phyloP scores from a whole-genome alignment of 2,113 vertebrate genomes.

The Serinus canaria region DNA sequence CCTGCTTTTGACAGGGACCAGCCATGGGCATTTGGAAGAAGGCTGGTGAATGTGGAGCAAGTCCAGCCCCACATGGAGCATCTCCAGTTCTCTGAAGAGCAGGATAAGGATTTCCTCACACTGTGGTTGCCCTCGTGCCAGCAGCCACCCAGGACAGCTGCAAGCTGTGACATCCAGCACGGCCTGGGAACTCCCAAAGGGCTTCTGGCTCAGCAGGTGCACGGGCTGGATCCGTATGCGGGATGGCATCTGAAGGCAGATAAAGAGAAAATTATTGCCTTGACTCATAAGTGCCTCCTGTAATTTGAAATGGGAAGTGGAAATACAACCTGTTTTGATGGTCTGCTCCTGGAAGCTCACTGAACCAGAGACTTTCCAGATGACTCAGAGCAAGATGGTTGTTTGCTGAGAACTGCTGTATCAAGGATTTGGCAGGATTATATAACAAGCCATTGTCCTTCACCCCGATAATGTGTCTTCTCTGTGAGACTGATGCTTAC shows the following conservation, averaged over 20 bases:
- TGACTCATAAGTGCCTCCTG: conserved; percentile 27
- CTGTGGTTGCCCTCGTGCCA: neutral
- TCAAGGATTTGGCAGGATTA: conserved; percentile 37
- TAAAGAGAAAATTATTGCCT: conserved; percentile 35
- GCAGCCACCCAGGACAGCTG: neutral
- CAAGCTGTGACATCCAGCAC: neutral
- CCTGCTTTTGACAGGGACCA: neutral
- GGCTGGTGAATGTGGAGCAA: neutral
- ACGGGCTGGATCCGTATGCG: accelerated
- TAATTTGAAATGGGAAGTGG: conserved; percentile 61
- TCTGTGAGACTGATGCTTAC: neutral
- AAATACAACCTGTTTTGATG: conserved; percentile 29
- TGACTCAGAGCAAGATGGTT: conserved; percentile 3
- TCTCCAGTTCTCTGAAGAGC: neutral
- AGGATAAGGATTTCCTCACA: neutral
- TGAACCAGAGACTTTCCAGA: conserved; percentile 25
- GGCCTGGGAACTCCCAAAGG: neutral
- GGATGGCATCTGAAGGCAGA: neutral
- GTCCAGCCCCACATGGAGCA: neutral
- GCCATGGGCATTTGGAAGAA: neutral
- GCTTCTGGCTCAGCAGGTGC: neutral
- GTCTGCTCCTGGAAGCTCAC: conserved; percentile 55
- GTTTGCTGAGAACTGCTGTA: neutral
- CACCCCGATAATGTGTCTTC: neutral
- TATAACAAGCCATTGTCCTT: conserved; percentile 27